A percentile compares a stretch with the other conserved stretches of the same genome.
phyloP scores from a whole-genome alignment of 2,797 vertebrate species.

The Falco cherrug region DNA sequence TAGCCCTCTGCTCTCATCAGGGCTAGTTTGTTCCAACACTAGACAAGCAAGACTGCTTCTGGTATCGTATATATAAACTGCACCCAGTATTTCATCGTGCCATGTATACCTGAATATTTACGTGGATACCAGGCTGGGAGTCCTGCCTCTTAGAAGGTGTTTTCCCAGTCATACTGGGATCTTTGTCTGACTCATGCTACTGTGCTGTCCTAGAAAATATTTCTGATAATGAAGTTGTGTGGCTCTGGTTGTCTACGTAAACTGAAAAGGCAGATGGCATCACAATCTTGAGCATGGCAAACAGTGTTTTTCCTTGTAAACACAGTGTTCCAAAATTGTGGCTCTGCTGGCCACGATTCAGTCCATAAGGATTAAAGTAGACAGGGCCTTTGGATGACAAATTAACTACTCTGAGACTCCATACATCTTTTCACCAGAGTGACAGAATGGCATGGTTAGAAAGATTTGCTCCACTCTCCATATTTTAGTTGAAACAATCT shows the following conservation, averaged over 20 bases:
- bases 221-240: neutral
- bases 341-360: neutral
- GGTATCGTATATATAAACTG: neutral
- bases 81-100: neutral
- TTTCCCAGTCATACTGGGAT: neutral
- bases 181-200: neutral
- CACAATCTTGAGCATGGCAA: neutral
- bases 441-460: neutral
- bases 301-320: neutral
- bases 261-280: neutral
- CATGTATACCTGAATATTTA: neutral
- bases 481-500: neutral
- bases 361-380: neutral
- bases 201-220: neutral
- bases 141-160: neutral
- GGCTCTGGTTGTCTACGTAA: neutral
- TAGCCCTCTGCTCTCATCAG: neutral
- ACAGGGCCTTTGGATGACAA: neutral
- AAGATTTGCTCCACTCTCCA: conserved; percentile 5
- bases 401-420: conserved; percentile 3
- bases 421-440: neutral
- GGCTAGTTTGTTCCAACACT: neutral
- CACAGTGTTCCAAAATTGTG: neutral
- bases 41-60: neutral
- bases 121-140: fast-evolving